A percentile compares a stretch with the other conserved stretches of the same genome.
These are phyloP conservation scores for Drepana arcuata DNA, from an alignment of 1,140 invertebrate species.

Conservation along the genomic window DNA sequence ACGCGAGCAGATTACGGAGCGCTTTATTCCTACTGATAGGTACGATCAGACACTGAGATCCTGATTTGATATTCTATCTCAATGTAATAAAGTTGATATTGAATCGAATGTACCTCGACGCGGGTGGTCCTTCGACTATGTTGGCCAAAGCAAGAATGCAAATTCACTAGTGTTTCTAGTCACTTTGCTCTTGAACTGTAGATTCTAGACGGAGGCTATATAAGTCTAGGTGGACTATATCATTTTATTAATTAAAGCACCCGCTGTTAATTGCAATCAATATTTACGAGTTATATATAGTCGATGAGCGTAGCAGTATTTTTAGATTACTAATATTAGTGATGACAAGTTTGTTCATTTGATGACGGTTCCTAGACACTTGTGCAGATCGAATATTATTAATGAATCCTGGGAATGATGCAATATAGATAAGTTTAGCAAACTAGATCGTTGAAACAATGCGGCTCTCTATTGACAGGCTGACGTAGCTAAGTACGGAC, in stretches of 20 bases:
- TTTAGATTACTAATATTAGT: no score
- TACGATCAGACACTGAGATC: slow-evolving; percentile 16
- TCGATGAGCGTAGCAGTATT: no score
- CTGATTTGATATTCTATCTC: slow-evolving; percentile 35
- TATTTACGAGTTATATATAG: no score
- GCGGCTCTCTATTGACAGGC: slow-evolving; percentile 40
- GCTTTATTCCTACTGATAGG: slow-evolving; percentile 31
- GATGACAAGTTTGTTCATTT: no score
- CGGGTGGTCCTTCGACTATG: slow-evolving; percentile 60
- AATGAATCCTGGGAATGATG: no score
- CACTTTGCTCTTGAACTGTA: slow-evolving; percentile 26
- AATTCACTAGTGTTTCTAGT: slow-evolving; percentile 48
- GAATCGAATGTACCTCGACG: slow-evolving; percentile 37
- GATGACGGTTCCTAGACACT: no score
- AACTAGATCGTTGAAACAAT: slow-evolving; percentile 48
- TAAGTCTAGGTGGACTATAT: slow-evolving; percentile 8
- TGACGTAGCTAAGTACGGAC: slow-evolving; percentile 49
- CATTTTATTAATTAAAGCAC: slow-evolving; percentile 12
- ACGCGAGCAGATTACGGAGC: slow-evolving; percentile 30
- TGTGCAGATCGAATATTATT: no score
- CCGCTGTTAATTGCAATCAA: no score
- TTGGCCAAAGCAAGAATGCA: slow-evolving; percentile 57
- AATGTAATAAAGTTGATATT: slow-evolving; percentile 54
- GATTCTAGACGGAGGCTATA: slow-evolving; percentile 13
- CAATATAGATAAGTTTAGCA: slow-evolving; percentile 49